phyloP scores from a whole-genome alignment of 1,140 invertebrate genomes.

The Aphaenogaster ashmeadi region DNA sequence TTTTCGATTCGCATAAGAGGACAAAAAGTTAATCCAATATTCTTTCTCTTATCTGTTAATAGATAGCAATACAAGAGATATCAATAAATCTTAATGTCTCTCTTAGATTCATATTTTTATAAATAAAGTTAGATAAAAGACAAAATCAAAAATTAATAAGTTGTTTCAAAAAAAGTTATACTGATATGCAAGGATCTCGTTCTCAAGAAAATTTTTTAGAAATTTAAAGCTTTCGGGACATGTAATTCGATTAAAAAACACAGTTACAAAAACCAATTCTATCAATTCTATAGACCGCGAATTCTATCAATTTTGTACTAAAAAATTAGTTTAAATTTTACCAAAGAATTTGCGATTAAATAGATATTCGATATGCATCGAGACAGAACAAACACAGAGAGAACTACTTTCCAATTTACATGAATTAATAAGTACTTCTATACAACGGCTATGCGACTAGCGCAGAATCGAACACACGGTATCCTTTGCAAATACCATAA shows the following conservation, averaged over 20 bases:
- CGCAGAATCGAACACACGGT: constrained; percentile 30
- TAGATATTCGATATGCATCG: background rate
- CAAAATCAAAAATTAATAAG: background rate
- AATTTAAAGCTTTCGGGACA: background rate
- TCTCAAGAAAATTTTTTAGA: background rate
- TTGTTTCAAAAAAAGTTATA: background rate
- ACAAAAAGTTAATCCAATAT: background rate
- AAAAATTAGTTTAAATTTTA: constrained; percentile 5
- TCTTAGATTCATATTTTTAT: background rate
- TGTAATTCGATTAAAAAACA: background rate
- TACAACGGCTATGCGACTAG: background rate
- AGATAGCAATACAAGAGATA: background rate
- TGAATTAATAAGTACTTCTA: constrained; percentile 47
- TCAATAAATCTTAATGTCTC: background rate
- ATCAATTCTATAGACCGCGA: background rate
- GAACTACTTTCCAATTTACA: constrained; percentile 53
- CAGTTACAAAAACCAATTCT: background rate
- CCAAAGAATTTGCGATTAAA: background rate
- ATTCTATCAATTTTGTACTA: background rate
- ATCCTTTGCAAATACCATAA: constrained; percentile 41
- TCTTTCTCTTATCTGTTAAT: background rate
- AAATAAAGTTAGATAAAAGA: background rate
- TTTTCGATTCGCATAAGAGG: background rate
- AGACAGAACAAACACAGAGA: constrained; percentile 6
- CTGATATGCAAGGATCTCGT: background rate